Conservation (phyloP, 2,113 vertebrate genomes). For the Dipodomys merriami region DNA sequence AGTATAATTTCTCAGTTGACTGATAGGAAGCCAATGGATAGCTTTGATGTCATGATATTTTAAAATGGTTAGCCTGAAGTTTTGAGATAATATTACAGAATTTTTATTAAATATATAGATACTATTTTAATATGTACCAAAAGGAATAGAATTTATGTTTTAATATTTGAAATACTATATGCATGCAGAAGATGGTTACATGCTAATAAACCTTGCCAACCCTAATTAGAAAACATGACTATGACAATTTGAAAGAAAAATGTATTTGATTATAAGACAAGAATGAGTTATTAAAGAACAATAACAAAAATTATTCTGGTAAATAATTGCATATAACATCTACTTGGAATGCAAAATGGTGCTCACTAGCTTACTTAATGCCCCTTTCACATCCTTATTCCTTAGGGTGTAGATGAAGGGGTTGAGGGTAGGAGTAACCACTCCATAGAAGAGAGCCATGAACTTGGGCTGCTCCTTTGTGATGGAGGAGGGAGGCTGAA, state of each 20-base stretch:
- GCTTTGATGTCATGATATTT: not conserved
- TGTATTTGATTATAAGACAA: not conserved
- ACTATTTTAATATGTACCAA: not conserved
- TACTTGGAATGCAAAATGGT: not conserved
- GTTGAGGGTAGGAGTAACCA: too few relatives aligned
- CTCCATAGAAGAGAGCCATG: slow-evolving; percentile 47
- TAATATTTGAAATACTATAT: too few relatives aligned
- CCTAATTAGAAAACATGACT: not conserved
- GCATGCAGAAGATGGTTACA: not conserved
- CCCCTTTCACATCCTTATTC: too few relatives aligned
- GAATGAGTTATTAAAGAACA: not conserved
- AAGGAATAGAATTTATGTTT: too few relatives aligned
- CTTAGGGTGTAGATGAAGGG: too few relatives aligned
- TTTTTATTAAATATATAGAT: not conserved
- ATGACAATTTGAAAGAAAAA: not conserved
- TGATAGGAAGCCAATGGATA: not conserved
- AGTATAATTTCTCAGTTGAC: not conserved
- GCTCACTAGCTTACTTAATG: too few relatives aligned
- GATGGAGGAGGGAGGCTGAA: slow-evolving; percentile 40
- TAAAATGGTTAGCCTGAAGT: not conserved
- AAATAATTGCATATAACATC: not conserved
- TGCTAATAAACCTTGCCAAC: not conserved
- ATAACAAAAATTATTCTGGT: not conserved
- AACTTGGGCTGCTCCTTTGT: slow-evolving; percentile 49
- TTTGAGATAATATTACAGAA: not conserved